phyloP scores from a whole-genome alignment of 2,888 invertebrate genomes.

The Philereme transversata region DNA sequence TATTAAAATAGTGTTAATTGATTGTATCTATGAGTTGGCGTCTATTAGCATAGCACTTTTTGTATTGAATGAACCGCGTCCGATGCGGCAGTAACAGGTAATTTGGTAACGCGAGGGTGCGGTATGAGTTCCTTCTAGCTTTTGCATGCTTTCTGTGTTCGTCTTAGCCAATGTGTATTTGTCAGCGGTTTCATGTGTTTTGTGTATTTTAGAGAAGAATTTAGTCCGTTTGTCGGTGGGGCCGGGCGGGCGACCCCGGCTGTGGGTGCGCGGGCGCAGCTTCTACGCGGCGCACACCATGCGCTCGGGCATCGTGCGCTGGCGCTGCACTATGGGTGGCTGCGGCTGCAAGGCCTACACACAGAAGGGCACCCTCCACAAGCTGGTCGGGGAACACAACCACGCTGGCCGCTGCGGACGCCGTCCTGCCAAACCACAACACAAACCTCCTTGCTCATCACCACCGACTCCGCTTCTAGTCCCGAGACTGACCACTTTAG shows the following conservation, averaged over 20 bases:
- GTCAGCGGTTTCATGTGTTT: slow-evolving; percentile 11
- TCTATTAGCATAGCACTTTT: slow-evolving; percentile 6
- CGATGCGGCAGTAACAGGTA: not conserved
- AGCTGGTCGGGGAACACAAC: slow-evolving; percentile 77
- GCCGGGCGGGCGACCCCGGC: slow-evolving; percentile 74
- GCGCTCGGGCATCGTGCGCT: slow-evolving; percentile 78
- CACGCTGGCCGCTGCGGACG: slow-evolving; percentile 71
- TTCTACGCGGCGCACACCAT: slow-evolving; percentile 80
- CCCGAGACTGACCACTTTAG: slow-evolving; percentile 65
- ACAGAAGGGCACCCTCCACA: slow-evolving; percentile 73
- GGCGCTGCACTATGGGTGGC: slow-evolving; percentile 80
- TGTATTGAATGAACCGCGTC: not conserved
- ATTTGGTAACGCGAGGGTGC: slow-evolving; percentile 1
- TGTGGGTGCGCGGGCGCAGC: slow-evolving; percentile 78
- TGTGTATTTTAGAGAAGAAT: slow-evolving; percentile 59
- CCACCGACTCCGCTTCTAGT: slow-evolving; percentile 63
- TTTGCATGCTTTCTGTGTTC: slow-evolving; percentile 6
- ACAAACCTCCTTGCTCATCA: slow-evolving; percentile 38
- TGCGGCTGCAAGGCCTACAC: slow-evolving; percentile 80
- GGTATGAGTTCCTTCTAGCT: not conserved
- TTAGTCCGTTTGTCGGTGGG: slow-evolving; percentile 74
- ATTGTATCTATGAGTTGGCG: not conserved
- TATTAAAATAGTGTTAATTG: slow-evolving; percentile 15
- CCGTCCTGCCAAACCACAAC: slow-evolving; percentile 47
- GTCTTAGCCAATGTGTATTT: not conserved